phyloP scores from a whole-genome alignment of 2,888 invertebrate genomes.

The Leucoptera coffeella region DNA sequence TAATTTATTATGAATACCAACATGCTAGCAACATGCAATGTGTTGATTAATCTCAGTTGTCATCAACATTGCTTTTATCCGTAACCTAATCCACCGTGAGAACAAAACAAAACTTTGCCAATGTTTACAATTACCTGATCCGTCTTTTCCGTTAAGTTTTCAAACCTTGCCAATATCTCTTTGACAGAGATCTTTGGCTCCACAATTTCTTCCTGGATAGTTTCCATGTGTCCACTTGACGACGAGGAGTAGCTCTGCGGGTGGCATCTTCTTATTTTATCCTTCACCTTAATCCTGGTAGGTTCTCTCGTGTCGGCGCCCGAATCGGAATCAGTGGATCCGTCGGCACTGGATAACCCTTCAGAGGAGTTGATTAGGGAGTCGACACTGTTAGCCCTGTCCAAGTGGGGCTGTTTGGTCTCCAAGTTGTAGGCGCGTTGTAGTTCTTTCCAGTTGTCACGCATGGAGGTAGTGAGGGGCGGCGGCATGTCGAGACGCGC shows the following conservation, averaged over 20 bases:
- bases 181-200: slow-evolving; percentile 81
- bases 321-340: slow-evolving; percentile 59
- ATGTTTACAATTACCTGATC: slow-evolving; percentile 4
- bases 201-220: slow-evolving; percentile 69
- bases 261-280: slow-evolving; percentile 18
- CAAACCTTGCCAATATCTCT: slow-evolving; percentile 76
- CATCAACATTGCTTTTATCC: no score
- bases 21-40: no score
- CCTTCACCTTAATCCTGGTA: slow-evolving; percentile 14
- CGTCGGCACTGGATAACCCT: slow-evolving; percentile 56
- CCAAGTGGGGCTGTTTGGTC: slow-evolving; percentile 19
- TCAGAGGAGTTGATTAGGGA: slow-evolving; percentile 65
- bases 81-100: no score
- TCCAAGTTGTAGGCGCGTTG: slow-evolving; percentile 38
- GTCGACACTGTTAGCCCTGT: slow-evolving; percentile 56
- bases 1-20: no score
- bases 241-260: slow-evolving; percentile 45
- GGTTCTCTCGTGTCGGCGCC: slow-evolving; percentile 58
- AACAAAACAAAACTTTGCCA: no score
- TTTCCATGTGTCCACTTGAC: slow-evolving; percentile 70
- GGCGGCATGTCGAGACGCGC: slow-evolving; percentile 50
- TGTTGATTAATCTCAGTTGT: no score
- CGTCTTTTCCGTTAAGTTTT: slow-evolving; percentile 55
- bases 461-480: slow-evolving; percentile 49
- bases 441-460: slow-evolving; percentile 47